Evolutionary conservation across 1,140 invertebrate species (phyloP), one percentile per base, ranked within the genome.

Genomic region (Drosophila lacertosa): DNA sequence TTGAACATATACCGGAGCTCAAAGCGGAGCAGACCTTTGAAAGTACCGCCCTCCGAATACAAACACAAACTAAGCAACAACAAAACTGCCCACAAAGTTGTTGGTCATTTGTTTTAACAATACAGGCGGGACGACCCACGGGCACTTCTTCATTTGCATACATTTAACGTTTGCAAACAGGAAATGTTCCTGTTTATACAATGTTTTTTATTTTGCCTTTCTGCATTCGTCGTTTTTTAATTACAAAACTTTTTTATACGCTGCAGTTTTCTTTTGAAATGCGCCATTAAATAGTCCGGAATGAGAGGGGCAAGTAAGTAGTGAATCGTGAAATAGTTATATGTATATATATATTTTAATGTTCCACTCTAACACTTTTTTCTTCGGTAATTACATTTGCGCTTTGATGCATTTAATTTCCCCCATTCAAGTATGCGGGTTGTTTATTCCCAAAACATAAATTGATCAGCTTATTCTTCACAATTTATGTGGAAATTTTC

Each of bases 171-270:
- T 58, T 40, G 16, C 9, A 42, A 26, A 15, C 26, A 7, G 6
- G 9, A 29, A 7, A 7, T 29, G 2, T 29, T 39, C 42, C 32
- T 24, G 26, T 65, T 16, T 58, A 3, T 35, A 13, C 11, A 4
- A 2, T 11, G n/a, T 22, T 59, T 26, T 42, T 42, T 39, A 15
- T 6, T 35, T 22, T 15, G 37, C 53, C 18, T 15, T 40, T 13
- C 7, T 16, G 39, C 7, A 16, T 16, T 26, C 10, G n/a, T n/a
- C 13, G 35, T 62, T 35, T 68, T 62, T 45, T 68, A 68, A 68
- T 63, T 68, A 54, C 15, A 62, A 37, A 62, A 60, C 18, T 63
- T 67, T 51, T 50, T 22, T 26, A 20, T 9, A 2, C n/a, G n/a
- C 22, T 24, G 51, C 32, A 42, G 5, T 26, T 15, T 53, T 3